Evolutionary conservation across 2,888 invertebrate species (phyloP).

Genomic region (Sussaba pulchella): DNA sequence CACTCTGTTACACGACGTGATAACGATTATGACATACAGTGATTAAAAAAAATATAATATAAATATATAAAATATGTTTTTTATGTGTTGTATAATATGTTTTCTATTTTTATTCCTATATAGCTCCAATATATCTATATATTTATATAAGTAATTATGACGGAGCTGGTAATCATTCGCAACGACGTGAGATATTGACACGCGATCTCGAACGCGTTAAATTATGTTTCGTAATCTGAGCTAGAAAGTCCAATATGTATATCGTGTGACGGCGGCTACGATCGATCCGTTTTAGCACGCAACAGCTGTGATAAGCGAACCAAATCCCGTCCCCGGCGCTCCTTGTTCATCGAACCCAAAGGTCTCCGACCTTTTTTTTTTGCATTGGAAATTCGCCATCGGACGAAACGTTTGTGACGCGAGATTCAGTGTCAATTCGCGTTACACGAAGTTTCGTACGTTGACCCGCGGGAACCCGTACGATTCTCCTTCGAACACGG

Average conservation of each 20-base stretch:
- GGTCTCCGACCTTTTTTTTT: conserved; percentile 57
- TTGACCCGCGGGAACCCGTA: conserved; percentile 9
- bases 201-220: conserved; percentile 13
- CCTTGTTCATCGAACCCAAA: conserved; percentile 53
- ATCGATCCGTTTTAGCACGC: conserved; percentile 49
- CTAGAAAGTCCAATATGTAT: conserved; percentile 8
- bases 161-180: conserved; percentile 1
- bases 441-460: conserved; percentile 17
- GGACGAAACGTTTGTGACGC: conserved; percentile 5
- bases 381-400: conserved; percentile 45
- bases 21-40: conserved; percentile 11
- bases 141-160: too few relatives aligned
- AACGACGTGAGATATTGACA: conserved; percentile 11
- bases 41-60: neutral
- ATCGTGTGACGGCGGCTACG: conserved; percentile 16
- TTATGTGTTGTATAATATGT: too few relatives aligned
- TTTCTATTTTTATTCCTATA: too few relatives aligned
- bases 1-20: conserved; percentile 5
- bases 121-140: too few relatives aligned
- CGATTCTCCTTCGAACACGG: neutral
- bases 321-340: neutral
- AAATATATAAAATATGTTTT: too few relatives aligned
- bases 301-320: neutral
- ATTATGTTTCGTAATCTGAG: conserved; percentile 45
- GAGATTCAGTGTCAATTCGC: conserved; percentile 31